Base-by-base conservation (phyloP, 2,797 vertebrate genomes). In the Danio albolineatus region DNA sequence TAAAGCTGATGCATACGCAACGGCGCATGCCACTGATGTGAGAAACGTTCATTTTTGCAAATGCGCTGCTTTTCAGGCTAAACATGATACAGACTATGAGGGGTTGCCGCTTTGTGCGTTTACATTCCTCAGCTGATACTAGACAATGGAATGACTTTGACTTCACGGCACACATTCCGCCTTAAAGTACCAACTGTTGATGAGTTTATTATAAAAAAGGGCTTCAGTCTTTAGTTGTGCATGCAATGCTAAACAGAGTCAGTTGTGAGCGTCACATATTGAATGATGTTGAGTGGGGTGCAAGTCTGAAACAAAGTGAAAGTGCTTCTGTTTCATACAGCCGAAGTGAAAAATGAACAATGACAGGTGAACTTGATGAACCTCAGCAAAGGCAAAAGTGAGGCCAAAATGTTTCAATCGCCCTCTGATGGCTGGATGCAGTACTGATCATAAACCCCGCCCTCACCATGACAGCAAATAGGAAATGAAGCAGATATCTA, bases 131-230 rank as follows among this genome's bases (percentile, higher is more conserved):
- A 56, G 4, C 48, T 48, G n/a, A 48, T 17, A 75, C 6, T 10
- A 43, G 16, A 56, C 21, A 57, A 36, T 28, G 21, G n/a, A 76
- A 43, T 54, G n/a, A 64, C 73, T 64, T 44, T 73, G 43, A 73
- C 49, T 17, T 44, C 51, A 43, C 16, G 10, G 70, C 48, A 53
- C 10, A 14, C 10, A 44, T 6, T 12, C 48, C 13, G 21, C 73
- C 9, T 65, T 65, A 41, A 65, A 54, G 6, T 13, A 48, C 16
- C 41, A 46, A 21, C 51, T 48, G 19, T 36, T 67, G 21, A 65
- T 53, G 66, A 17, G 38, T 53, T 16, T 10, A 17, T n/a, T n/a
- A 6, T 10, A 14, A 13, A 39, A 53, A 67, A 53, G 70, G 4
- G 7, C 8, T 51, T 36, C 2, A 6, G 65, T 36, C 48, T 53